A percentile compares a stretch with the other conserved stretches of the same genome.
These are phyloP conservation scores for Chironomus tentans DNA, from an alignment of 2,888 invertebrate genomes.

Conservation along the genomic window DNA sequence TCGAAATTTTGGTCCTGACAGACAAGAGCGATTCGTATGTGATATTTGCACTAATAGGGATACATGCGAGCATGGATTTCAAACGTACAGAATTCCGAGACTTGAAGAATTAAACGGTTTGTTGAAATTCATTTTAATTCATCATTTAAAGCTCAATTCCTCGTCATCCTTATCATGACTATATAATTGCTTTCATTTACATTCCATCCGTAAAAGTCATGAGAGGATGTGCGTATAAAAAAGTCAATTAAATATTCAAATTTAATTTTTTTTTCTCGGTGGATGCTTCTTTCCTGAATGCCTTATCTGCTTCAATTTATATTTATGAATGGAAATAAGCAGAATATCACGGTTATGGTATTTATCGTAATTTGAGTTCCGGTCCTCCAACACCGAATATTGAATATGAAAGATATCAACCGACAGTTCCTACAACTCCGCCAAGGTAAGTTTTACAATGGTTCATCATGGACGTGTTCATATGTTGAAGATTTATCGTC, in stretches of 20 bases:
- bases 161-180: neutral
- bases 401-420: neutral
- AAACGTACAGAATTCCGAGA: neutral
- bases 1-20: no score
- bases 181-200: neutral
- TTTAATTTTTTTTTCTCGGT: neutral
- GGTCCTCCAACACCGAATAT: neutral
- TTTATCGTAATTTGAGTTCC: neutral
- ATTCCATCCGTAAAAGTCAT: neutral
- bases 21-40: conserved; percentile 45
- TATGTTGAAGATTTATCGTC: no score
- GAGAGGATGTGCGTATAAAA: neutral
- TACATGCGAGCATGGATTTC: neutral
- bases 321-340: neutral
- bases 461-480: neutral
- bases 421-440: neutral
- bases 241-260: neutral
- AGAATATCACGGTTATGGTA: neutral
- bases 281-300: conserved; percentile 44
- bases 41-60: neutral
- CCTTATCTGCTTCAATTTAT: conserved; percentile 29
- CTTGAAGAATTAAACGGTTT: neutral
- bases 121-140: neutral
- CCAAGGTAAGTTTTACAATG: neutral
- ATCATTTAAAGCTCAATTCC: neutral